Evolutionary conservation across 2,888 invertebrate species (phyloP), one percentile per base, ranked within the genome.

Genomic region (Xylota sylvarum): DNA sequence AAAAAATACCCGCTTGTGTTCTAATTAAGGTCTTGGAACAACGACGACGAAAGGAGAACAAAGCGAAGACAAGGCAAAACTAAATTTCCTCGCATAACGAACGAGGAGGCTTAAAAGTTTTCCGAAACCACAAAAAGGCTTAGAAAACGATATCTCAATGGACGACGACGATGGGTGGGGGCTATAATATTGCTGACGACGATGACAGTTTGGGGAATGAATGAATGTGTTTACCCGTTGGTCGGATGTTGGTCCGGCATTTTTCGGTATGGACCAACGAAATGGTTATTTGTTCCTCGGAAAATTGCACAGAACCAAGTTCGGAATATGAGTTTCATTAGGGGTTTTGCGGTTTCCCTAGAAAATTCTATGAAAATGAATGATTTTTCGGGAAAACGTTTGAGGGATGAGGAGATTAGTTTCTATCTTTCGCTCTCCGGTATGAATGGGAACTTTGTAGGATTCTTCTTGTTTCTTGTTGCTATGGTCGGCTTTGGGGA

Each of bases 121-220:
- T 32, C 14, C 14, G 64, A 70, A 70, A 82, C 82, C 82, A 19
- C 64, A 76, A 70, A 82, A 76, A 69, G 55, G 56, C 55, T 82
- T 64, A 32, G 50, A 40, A 56, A 70, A 40, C 19, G 56, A 70
- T 58, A 76, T 70, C 64, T 70, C 82, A 82, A 76, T 82, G 30
- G 62, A 9, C 23, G 37, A 5, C 12, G 55, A 12, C 12, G 5
- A 5, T 10, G 40, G 40, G 17, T 40, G 35, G 7, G 5, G 14
- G 37, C 2, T 30, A 35, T 35, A 35, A 1, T 10, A 9, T 9
- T 10, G 23, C 10, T 52, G 55, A 1, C 30, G 4, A 30, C 35
- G 50, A 80, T 65, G 65, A 80, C 65, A 73, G 30, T 50, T 80
- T 4, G 48, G 35, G 58, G 55, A 6, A 56, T 62, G 50, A 78